Base-by-base conservation (phyloP, 2,888 invertebrate species). In the Polydrusus cervinus region DNA sequence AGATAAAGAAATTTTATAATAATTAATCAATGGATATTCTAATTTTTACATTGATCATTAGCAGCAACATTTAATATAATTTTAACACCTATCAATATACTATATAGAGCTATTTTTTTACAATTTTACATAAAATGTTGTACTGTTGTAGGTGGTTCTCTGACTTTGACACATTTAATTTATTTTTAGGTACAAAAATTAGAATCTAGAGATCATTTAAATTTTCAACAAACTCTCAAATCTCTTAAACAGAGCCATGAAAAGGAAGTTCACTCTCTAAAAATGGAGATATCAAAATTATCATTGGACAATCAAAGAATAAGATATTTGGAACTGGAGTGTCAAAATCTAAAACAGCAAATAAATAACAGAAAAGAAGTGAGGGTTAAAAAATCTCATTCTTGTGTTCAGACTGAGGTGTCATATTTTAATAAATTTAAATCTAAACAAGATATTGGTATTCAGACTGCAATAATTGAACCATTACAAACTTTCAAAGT, bases 321-420 rank as follows among this genome's bases (percentile, higher is more conserved):
- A 8, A 45, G 40, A 51, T 16, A 49, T 34, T 45, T 73, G 30
- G 60, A 66, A 16, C n/a, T 47, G 14, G 73, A 73, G 25, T 66
- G 66, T 34, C 20, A 34, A n/a, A 14, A 66, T n/a, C 38, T 73
- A n/a, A 73, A 66, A 25, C 16, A 73, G 14, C 73, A 73, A 30
- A 49, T 73, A 62, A 61, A n/a, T 43, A 18, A 9, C 1, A 40
- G 11, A 10, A 67, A 55, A 30, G 18, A n/a, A 10, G 18, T 30
- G 1, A 67, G 18, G 16, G 7, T 34, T 43, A 34, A 71, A 14
- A 71, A 43, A 25, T 43, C 40, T 65, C 53, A 71, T 45, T 61
- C 9, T 43, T 64, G n/a, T 30, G 38, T 38, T 16, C 71, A 71
- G 45, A 71, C 53, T 30, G 71, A 71, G 5, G 38, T 34, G 8